A percentile compares a stretch with the other conserved stretches of the same genome.
Conservation (phyloP, 2,113 vertebrate species). For the Hemiscyllium ocellatum region DNA sequence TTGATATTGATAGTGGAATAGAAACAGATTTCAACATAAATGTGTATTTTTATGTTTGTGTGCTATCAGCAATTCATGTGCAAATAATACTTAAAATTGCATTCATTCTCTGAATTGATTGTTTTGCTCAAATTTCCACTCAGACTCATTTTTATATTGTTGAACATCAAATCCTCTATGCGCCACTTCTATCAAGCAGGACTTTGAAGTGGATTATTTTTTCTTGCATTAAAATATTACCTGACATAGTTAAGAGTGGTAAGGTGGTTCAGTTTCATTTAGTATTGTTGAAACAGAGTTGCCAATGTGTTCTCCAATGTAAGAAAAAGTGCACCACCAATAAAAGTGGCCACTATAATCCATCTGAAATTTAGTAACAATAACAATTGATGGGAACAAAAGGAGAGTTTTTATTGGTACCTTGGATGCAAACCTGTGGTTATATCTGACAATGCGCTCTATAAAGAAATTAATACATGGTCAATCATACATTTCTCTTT, state of each 20-base stretch:
- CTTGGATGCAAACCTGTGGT: no score
- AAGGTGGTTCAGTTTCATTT: neutral
- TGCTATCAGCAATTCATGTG: neutral
- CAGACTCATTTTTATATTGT: neutral
- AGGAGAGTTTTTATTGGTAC: no score
- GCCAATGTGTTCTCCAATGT: no score
- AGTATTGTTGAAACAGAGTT: no score
- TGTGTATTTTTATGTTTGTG: neutral
- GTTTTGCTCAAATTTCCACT: neutral
- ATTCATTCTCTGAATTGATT: neutral
- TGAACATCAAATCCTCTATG: neutral
- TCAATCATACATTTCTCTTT: no score
- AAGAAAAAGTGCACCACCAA: no score
- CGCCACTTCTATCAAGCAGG: neutral
- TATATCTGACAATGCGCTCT: no score
- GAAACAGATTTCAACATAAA: neutral
- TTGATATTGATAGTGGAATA: neutral
- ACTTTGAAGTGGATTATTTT: neutral
- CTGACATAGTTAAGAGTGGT: neutral
- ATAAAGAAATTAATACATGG: no score
- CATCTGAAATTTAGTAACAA: no score
- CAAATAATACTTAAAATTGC: neutral
- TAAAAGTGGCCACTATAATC: no score
- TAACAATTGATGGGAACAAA: no score
- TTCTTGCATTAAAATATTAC: neutral